Conservation (phyloP, 2,888 invertebrate species). For the Agrotis segetum region DNA sequence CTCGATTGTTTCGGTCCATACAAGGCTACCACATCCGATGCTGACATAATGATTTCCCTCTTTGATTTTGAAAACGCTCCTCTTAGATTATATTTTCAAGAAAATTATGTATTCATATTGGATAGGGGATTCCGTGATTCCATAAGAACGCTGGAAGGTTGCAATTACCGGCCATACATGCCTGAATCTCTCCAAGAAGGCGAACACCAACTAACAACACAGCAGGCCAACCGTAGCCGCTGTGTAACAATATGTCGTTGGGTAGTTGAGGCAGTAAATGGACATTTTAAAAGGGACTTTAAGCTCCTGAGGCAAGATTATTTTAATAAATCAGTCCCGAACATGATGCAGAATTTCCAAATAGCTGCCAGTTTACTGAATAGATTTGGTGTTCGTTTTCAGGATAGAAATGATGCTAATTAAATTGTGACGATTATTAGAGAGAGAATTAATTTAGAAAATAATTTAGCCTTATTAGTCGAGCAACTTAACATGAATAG, state of each 20-base stretch:
- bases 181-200: conserved; percentile 32
- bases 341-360: conserved; percentile 26
- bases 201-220: conserved; percentile 32
- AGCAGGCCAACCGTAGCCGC: conserved; percentile 33
- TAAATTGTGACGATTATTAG: conserved; percentile 10
- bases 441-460: conserved; percentile 16
- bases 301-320: conserved; percentile 38
- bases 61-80: conserved; percentile 25
- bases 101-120: conserved; percentile 25
- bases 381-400: conserved; percentile 16
- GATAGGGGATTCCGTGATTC: conserved; percentile 33
- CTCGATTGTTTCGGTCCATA: conserved; percentile 22
- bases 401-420: conserved; percentile 11
- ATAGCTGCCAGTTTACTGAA: conserved; percentile 22
- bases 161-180: conserved; percentile 17
- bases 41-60: conserved; percentile 17
- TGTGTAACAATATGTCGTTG: conserved; percentile 34
- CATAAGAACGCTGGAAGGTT: conserved; percentile 21
- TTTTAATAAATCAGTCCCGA: conserved; percentile 22
- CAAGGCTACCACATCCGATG: conserved; percentile 33
- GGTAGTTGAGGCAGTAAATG: conserved; percentile 42
- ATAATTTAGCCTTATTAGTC: conserved; percentile 12
- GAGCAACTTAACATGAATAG: conserved; percentile 18
- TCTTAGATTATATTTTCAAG: conserved; percentile 30
- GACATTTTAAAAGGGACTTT: conserved; percentile 27